Base-by-base conservation (phyloP, 2,888 invertebrate genomes). In the Sepioteuthis lessoniana region DNA sequence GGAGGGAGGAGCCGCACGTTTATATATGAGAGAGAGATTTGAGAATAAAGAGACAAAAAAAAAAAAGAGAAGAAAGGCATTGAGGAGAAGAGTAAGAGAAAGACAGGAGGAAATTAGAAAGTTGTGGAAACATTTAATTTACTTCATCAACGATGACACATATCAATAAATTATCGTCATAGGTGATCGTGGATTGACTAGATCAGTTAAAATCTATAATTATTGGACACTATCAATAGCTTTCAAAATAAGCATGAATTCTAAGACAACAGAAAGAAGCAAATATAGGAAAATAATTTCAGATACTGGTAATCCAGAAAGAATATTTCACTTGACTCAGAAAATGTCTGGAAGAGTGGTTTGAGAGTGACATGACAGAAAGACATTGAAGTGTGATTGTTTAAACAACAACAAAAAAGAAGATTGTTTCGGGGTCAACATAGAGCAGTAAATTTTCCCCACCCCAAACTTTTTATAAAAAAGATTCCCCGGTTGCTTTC, bases 101-200 rank as follows among this genome's bases (percentile, higher is more conserved):
- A 47, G 47, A 47, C 0, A 21, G 21, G 16, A 50, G 50, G 50
- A 50, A 10, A 50, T 50, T 19, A 50, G 50, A 1, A 50, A 21
- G 19, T 19, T 50, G 50, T 19, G 3, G 19, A 50, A 25, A 25
- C 21, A 60, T 60, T 31, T 31, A 3, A 60, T 21, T 60, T 5
- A 60, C 28, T 60, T n/a, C 7, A 28, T 13, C 31, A 13, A 0
- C 76, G 25, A 60, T 28, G 28, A 76, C 31, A 8, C 25, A 1
- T 1, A 0, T 8, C 0, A n/a, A 13, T 13, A 5, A 5, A 0
- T n/a, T 76, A 31, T 0, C 28, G 0, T 76, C 7, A 4, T 31
- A n/a, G 5, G 8, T 28, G 8, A 31, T 28, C 28, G 28, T 5
- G 1, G 10, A 76, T 55, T 55, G 21, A 55, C 25, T 28, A 55